Base-by-base conservation (phyloP, 2,113 vertebrate genomes). In the Hippopotamus amphibius region DNA sequence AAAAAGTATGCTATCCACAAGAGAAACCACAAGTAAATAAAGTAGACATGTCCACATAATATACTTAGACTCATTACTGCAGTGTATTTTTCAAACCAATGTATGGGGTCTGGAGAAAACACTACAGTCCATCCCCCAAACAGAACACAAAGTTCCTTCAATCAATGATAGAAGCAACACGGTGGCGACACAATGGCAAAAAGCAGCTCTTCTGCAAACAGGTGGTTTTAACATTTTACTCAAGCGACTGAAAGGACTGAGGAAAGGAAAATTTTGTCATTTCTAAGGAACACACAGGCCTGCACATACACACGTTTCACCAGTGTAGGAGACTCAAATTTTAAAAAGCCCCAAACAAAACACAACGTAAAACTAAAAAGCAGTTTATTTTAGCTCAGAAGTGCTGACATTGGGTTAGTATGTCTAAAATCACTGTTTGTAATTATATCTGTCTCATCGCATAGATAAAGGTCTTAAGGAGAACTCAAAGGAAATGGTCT, bases 221-320 rank as follows among this genome's bases (percentile, higher is more conserved):
- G 96, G 97, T 97, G 96, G 96, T 92, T 97, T 95, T 53, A 61
- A 97, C 97, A 63, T 98, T 96, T 53, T 76, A 66, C 80, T 95
- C 89, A 74, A 80, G 22, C 21, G 33, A 21, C 26, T 50, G 57
- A 50, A 89, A 53, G 50, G 77, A 71, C 0, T 0, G 22, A 91
- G 4, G 17, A 65, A 71, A 90, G 5, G 4, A 57, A 88, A 76
- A 16, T 4, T 7, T 14, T 88, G 33, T n/a, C 82, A 83, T 68
- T 82, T 88, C 30, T 94, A 30, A 77, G 88, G 14, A 41, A 86
- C 46, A 88, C 17, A 77, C 26, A 66, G 7, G 12, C 26, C 17
- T 22, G 50, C n/a, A 30, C 12, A 53, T 30, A 37, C 3, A 26
- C 15, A 53, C 2, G 12, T 77, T 71, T 28, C 28, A 63, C 22